These are phyloP conservation scores for Pharmacophagus antenor DNA, from an alignment of 2,888 invertebrate species.

Conservation along the genomic window DNA sequence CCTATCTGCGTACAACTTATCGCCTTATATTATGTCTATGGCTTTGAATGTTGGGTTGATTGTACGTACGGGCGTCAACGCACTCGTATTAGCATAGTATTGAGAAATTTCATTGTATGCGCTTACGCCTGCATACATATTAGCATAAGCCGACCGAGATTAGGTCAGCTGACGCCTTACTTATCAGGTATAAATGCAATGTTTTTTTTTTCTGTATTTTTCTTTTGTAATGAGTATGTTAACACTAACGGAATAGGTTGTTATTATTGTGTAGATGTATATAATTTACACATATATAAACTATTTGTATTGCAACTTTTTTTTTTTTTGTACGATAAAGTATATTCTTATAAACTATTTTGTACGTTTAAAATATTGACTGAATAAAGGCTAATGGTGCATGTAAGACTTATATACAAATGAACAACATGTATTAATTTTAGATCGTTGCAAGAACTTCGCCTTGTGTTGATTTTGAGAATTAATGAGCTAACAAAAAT, in stretches of 20 bases:
- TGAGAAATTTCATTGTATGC: constrained; percentile 34
- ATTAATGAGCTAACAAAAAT: too few species aligned
- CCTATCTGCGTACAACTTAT: background rate
- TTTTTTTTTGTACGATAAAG: too few species aligned
- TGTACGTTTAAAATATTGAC: too few species aligned
- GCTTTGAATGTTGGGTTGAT: constrained; percentile 12
- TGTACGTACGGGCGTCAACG: constrained; percentile 28
- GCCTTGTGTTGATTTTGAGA: too few species aligned
- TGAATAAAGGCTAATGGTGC: too few species aligned
- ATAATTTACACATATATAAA: too few species aligned
- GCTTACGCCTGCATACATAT: constrained; percentile 12
- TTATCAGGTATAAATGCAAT: constrained; percentile 30
- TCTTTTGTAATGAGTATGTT: constrained; percentile 9
- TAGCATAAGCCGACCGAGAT: constrained; percentile 32
- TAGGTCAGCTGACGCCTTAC: constrained; percentile 31
- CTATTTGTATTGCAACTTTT: too few species aligned
- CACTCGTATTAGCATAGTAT: constrained; percentile 33
- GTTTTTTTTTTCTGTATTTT: constrained; percentile 12
- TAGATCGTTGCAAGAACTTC: too few species aligned
- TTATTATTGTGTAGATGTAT: background rate
- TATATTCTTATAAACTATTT: too few species aligned
- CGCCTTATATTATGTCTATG: constrained; percentile 8
- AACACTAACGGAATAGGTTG: background rate
- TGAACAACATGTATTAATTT: too few species aligned
- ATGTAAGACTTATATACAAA: too few species aligned